phyloP scores from a whole-genome alignment of 1,140 invertebrate genomes.

The Macrosteles quadrilineatus region DNA sequence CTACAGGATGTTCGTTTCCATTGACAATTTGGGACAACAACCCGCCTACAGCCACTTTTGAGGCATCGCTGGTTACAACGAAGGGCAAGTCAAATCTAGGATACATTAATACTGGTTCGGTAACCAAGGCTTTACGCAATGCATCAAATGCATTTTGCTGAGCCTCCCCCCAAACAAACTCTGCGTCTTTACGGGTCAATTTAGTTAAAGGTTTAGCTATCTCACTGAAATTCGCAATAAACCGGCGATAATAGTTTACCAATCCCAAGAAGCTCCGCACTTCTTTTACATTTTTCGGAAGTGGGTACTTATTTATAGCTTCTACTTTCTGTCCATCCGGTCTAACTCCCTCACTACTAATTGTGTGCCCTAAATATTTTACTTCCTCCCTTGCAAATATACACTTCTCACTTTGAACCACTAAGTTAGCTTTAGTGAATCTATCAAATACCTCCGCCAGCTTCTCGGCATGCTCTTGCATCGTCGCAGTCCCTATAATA shows the following conservation, averaged over 20 bases:
- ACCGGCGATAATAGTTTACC: constrained; percentile 47
- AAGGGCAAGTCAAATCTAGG: not conserved
- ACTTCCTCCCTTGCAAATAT: constrained; percentile 41
- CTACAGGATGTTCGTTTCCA: no score
- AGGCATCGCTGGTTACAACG: no score
- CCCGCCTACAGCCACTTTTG: no score
- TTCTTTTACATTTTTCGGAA: constrained; percentile 43
- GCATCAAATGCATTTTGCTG: not conserved
- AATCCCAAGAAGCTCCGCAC: constrained; percentile 48
- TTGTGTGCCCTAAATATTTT: constrained; percentile 48
- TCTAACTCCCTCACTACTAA: constrained; percentile 46
- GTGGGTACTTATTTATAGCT: constrained; percentile 46
- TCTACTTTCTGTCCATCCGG: constrained; percentile 47
- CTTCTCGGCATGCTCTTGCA: constrained; percentile 27
- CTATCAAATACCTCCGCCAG: constrained; percentile 30
- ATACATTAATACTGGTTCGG: no score
- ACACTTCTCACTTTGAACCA: constrained; percentile 45
- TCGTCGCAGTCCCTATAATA: constrained; percentile 13
- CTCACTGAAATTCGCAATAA: constrained; percentile 45
- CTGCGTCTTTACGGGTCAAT: constrained; percentile 37
- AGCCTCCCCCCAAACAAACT: not conserved
- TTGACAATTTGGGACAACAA: no score
- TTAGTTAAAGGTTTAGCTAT: constrained; percentile 45
- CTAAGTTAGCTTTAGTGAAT: not conserved
- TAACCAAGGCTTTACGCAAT: no score